Conservation (phyloP, 2,797 vertebrate genomes). For the Spinus olivaceus region DNA sequence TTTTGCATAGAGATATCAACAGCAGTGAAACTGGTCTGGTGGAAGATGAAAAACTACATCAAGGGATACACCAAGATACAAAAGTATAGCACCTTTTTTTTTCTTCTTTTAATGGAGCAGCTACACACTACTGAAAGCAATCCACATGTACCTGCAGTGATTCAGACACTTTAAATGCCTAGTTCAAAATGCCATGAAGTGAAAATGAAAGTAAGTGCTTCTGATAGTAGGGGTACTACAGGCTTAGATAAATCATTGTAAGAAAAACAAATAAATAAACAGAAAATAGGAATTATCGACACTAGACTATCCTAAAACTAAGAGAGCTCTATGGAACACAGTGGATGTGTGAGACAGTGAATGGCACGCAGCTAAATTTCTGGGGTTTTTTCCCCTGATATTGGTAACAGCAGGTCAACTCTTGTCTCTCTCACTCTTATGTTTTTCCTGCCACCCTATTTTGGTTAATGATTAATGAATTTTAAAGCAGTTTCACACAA, state of each 20-base stretch:
- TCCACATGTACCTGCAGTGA: not conserved
- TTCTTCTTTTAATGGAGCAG: not conserved
- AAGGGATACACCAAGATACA: not conserved
- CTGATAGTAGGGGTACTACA: not conserved
- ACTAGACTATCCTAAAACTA: not conserved
- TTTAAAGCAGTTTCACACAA: slow-evolving; percentile 15
- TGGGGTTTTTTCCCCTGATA: rapidly evolving
- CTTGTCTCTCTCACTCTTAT: not conserved
- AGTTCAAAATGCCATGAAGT: slow-evolving; percentile 9
- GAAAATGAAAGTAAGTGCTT: slow-evolving; percentile 61
- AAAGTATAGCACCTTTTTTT: not conserved
- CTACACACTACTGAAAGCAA: not conserved
- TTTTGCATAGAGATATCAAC: not conserved
- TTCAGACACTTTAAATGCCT: not conserved
- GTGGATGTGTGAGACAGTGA: slow-evolving; percentile 18
- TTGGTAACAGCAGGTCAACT: not conserved
- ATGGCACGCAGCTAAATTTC: not conserved
- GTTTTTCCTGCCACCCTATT: slow-evolving; percentile 36
- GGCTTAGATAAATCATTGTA: not conserved
- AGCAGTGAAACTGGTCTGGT: not conserved
- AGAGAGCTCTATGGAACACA: not conserved
- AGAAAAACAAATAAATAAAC: slow-evolving; percentile 15
- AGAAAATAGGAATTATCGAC: not conserved
- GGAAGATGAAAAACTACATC: not conserved
- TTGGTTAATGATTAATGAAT: slow-evolving; percentile 26